Evolutionary conservation across 2,113 vertebrate genomes (phyloP).

Genomic region (Gnathonemus echidnorhynchus): DNA sequence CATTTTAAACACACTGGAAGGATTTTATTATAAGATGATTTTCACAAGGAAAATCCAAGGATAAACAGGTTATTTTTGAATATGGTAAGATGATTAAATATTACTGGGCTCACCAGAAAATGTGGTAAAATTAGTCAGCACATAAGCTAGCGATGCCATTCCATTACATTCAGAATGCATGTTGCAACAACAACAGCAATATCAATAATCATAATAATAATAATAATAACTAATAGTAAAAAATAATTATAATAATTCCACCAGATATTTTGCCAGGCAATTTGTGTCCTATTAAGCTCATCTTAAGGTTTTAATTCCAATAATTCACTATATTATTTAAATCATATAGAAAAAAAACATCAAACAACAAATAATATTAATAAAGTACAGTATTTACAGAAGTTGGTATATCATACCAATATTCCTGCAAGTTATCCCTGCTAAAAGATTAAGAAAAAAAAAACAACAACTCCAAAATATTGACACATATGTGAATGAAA

Average conservation of each 20-base stretch:
- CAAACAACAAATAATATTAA: background rate
- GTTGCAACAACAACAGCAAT: slow-evolving; percentile 22
- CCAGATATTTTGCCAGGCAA: background rate
- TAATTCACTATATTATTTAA: background rate
- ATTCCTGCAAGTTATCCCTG: background rate
- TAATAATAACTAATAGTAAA: background rate
- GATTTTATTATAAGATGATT: slow-evolving; percentile 33
- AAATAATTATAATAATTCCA: too few species aligned
- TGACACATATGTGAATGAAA: slow-evolving; percentile 61
- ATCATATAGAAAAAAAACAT: slow-evolving; percentile 34
- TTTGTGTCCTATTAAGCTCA: background rate
- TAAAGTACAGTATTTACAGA: background rate
- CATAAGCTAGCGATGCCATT: slow-evolving; percentile 41
- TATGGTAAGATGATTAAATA: slow-evolving; percentile 51
- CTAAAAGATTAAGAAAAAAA: background rate
- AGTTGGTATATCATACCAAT: slow-evolving; percentile 12
- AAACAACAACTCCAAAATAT: slow-evolving; percentile 34
- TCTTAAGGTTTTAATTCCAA: background rate
- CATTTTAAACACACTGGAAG: slow-evolving; percentile 30
- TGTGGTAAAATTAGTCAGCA: slow-evolving; percentile 45
- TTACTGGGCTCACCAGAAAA: slow-evolving; percentile 48
- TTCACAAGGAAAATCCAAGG: slow-evolving; percentile 35
- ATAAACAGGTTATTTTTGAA: slow-evolving; percentile 47
- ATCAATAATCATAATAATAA: slow-evolving; percentile 44
- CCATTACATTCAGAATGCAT: slow-evolving; percentile 43